Percentiles rank a stretch among this genome's conserved stretches.
Conservation (phyloP, 2,797 vertebrate genomes). For the Buceros bicornis region DNA sequence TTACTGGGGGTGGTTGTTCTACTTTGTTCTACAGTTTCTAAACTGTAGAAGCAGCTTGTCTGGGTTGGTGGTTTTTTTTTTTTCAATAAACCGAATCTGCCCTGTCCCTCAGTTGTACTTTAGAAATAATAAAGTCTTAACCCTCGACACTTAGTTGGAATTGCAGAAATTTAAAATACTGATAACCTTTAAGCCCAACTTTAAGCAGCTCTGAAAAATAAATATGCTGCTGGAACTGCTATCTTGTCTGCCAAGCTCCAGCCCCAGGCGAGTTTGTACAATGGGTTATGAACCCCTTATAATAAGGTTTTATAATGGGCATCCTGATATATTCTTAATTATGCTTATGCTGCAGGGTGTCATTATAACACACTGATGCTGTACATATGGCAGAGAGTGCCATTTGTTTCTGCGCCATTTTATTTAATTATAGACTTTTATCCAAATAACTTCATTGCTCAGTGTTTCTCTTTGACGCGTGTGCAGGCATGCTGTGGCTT, state of each 20-base stretch:
- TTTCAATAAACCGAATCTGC: not conserved
- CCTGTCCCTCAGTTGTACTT: not conserved
- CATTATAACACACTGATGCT: not conserved
- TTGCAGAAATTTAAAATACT: constrained; percentile 5
- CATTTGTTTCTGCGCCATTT: not conserved
- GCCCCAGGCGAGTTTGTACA: not conserved
- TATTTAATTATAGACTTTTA: constrained; percentile 5
- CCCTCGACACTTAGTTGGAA: not conserved
- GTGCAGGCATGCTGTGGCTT: not conserved
- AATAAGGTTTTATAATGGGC: constrained; percentile 51
- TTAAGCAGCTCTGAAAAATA: constrained; percentile 15
- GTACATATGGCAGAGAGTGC: not conserved
- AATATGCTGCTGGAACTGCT: not conserved
- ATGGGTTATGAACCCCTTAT: constrained; percentile 28
- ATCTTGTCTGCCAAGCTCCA: not conserved
- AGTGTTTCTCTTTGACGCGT: not conserved
- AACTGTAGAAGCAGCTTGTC: not conserved
- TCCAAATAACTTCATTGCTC: not conserved
- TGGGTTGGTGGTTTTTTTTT: rapidly evolving
- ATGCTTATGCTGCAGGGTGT: constrained; percentile 18
- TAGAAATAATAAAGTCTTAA: constrained; percentile 15
- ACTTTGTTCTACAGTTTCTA: not conserved
- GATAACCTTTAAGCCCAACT: constrained; percentile 23
- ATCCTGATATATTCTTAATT: constrained; percentile 46
- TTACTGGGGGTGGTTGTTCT: not conserved